Conservation (phyloP, 2,888 invertebrate species). For the Labia minor region DNA sequence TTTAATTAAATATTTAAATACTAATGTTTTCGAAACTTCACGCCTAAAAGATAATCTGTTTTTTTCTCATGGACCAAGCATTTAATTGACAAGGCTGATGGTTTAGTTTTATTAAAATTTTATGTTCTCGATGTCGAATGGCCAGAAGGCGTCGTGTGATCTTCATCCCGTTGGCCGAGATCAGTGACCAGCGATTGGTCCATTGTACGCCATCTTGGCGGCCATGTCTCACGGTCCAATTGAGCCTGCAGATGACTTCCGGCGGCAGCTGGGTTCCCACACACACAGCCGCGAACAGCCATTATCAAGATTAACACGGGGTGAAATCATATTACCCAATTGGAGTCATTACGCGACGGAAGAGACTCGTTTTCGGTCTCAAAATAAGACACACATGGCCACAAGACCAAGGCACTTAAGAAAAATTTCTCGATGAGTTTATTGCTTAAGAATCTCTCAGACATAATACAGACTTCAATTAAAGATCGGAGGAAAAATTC, state of each 20-base stretch:
- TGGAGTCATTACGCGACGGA: conserved; percentile 1
- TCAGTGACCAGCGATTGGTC: conserved; percentile 8
- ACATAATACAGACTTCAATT: no score
- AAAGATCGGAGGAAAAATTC: no score
- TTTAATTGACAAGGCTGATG: no score
- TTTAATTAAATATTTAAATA: no score
- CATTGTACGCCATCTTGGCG: conserved; percentile 7
- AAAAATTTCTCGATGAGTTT: background rate
- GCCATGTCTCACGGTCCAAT: conserved; percentile 13
- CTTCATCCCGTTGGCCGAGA: background rate
- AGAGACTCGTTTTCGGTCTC: conserved; percentile 3
- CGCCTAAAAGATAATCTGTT: no score
- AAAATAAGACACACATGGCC: background rate
- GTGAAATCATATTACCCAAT: conserved; percentile 13
- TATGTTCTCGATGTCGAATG: background rate
- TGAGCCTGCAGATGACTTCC: conserved; percentile 13
- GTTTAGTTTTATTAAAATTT: background rate
- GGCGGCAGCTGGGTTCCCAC: conserved; percentile 7
- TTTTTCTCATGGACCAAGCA: no score
- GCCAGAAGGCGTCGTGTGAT: background rate
- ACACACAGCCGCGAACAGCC: background rate
- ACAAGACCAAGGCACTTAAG: background rate
- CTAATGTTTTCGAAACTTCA: no score
- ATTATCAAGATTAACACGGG: conserved; percentile 6
- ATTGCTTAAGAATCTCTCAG: background rate